phyloP scores from a whole-genome alignment of 2,888 invertebrate species.

The Netelia melanura region DNA sequence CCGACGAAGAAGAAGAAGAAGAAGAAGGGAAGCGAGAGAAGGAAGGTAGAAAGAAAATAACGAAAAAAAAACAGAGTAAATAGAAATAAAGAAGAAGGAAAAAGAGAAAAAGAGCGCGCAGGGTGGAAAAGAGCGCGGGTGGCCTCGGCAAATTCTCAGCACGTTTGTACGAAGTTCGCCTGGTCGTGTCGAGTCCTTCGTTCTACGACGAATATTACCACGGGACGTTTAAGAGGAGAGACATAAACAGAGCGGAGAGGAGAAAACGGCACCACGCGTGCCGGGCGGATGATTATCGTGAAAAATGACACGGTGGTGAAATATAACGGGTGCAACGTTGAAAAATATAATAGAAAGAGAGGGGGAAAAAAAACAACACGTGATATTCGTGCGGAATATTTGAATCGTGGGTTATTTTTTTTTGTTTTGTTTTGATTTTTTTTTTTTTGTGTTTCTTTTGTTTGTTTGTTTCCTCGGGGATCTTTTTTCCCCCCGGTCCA shows the following conservation, averaged over 20 bases:
- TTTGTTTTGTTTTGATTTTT: not conserved
- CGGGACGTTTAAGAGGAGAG: too few species aligned
- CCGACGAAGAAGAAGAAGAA: not conserved
- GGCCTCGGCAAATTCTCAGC: conserved; percentile 30
- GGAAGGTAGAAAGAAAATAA: conserved; percentile 1
- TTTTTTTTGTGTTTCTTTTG: not conserved
- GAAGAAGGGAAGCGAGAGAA: not conserved
- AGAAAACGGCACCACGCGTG: too few species aligned
- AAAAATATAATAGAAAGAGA: too few species aligned
- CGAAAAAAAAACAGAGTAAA: not conserved
- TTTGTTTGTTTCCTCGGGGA: too few species aligned
- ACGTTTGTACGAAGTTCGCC: not conserved
- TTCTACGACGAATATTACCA: too few species aligned
- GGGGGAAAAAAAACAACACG: too few species aligned
- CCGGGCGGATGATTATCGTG: not conserved
- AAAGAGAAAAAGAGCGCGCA: conserved; percentile 10
- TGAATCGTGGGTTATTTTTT: too few species aligned
- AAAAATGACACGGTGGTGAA: conserved; percentile 34
- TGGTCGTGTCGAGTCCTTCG: too few species aligned
- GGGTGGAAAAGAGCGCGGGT: conserved; percentile 49
- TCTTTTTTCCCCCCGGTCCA: too few species aligned
- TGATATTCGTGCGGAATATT: too few species aligned
- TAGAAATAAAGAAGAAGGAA: not conserved
- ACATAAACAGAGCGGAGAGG: too few species aligned
- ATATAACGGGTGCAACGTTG: too few species aligned